Percentiles rank a stretch among this genome's conserved stretches.
Evolutionary conservation across 2,888 invertebrate species (phyloP).

Genomic region (Caenorhabditis zanzibari): DNA sequence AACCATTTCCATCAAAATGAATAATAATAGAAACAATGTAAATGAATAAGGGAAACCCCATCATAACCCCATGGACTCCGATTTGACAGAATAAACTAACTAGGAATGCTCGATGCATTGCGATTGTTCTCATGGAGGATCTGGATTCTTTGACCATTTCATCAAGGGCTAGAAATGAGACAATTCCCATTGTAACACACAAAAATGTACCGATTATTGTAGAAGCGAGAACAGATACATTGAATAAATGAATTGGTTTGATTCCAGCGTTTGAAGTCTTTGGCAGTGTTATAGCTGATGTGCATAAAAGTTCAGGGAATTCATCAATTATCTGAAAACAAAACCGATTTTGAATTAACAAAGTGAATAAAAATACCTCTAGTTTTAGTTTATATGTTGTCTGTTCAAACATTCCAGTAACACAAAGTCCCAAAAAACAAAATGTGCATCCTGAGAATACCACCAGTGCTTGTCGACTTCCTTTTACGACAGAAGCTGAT

Average conservation of each 20-base stretch:
- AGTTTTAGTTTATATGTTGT: conserved; percentile 23
- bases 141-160: conserved; percentile 38
- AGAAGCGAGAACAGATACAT: conserved; percentile 25
- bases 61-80: conserved; percentile 42
- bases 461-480: not conserved
- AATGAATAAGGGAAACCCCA: conserved; percentile 44
- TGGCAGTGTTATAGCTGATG: conserved; percentile 27
- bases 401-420: conserved; percentile 53
- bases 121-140: conserved; percentile 41
- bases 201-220: conserved; percentile 25
- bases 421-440: conserved; percentile 19
- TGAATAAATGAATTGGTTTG: conserved; percentile 58
- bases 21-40: conserved; percentile 44
- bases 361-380: conserved; percentile 12
- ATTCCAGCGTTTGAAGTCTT: conserved; percentile 19
- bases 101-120: conserved; percentile 53
- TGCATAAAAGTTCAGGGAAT: conserved; percentile 53
- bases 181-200: conserved; percentile 16
- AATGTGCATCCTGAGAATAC: conserved; percentile 6
- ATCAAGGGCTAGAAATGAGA: conserved; percentile 36
- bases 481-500: not conserved
- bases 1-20: conserved; percentile 41
- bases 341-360: not conserved
- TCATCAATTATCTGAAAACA: conserved; percentile 29
- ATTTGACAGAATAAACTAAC: conserved; percentile 59